Evolutionary conservation across 2,888 invertebrate genomes (phyloP).

Genomic region (Eremobia ochroleuca): DNA sequence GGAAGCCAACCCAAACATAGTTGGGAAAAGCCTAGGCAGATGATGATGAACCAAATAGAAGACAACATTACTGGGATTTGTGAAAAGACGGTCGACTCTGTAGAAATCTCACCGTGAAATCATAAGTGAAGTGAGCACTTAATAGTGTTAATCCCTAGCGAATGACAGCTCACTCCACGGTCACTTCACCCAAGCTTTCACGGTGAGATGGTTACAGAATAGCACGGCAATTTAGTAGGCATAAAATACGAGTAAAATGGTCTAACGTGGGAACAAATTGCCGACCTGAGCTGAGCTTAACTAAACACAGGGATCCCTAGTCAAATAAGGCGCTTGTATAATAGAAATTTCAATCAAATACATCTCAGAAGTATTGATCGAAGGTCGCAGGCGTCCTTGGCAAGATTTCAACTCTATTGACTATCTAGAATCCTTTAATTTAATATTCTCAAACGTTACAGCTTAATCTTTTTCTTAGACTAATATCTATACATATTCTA

Average conservation of each 20-base stretch:
- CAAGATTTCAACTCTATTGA: slow-evolving; percentile 37
- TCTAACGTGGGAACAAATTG: neutral
- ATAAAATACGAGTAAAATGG: neutral
- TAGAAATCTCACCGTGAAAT: too few species aligned
- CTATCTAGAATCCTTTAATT: slow-evolving; percentile 50
- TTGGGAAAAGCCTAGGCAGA: too few species aligned
- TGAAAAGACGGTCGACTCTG: too few species aligned
- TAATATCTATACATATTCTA: neutral
- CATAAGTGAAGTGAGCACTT: too few species aligned
- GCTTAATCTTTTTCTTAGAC: neutral
- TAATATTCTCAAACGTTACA: slow-evolving; percentile 44
- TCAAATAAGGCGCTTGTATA: slow-evolving; percentile 10
- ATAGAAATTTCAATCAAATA: slow-evolving; percentile 29
- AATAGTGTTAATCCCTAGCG: too few species aligned
- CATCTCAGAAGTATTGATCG: slow-evolving; percentile 38
- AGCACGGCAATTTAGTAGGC: neutral
- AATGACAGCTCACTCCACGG: too few species aligned
- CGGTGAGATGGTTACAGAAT: too few species aligned
- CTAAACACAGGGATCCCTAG: neutral
- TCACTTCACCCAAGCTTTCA: too few species aligned
- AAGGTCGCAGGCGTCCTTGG: slow-evolving; percentile 32
- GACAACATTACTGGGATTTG: neutral
- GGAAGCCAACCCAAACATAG: too few species aligned
- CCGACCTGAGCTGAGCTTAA: neutral
- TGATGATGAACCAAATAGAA: neutral